Conservation (phyloP, 2,797 vertebrate species). For the Botia kubotai region DNA sequence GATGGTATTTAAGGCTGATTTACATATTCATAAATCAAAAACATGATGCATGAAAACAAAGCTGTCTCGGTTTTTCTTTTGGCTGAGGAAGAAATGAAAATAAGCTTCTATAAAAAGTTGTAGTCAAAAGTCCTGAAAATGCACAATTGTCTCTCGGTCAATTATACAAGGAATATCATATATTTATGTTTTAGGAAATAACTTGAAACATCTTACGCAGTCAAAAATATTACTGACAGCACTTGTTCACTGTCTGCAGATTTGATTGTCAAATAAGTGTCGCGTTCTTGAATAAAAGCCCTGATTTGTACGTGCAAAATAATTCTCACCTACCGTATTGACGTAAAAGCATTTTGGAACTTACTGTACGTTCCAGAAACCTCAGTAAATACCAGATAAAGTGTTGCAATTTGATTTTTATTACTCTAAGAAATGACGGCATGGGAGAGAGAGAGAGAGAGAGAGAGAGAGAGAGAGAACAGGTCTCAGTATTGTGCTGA, state of each 20-base stretch:
- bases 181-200: not conserved
- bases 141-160: not conserved
- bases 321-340: not conserved
- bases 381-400: slow-evolving; percentile 11
- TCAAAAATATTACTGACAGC: slow-evolving; percentile 13
- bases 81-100: slow-evolving; percentile 5
- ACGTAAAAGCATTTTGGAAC: not conserved
- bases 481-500: not conserved
- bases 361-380: not conserved
- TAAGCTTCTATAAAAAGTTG: not conserved
- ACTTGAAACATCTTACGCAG: not conserved
- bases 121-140: slow-evolving; percentile 5
- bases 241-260: not conserved
- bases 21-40: slow-evolving; percentile 48
- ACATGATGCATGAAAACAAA: slow-evolving; percentile 19
- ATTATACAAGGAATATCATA: not conserved
- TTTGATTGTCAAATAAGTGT: not conserved
- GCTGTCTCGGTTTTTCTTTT: slow-evolving; percentile 28
- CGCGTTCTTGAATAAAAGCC: slow-evolving; percentile 6
- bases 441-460: no score
- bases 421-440: not conserved
- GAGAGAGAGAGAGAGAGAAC: no score
- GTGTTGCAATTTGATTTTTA: not conserved
- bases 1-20: slow-evolving; percentile 47
- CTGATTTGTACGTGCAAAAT: not conserved